phyloP scores from a whole-genome alignment of 1,140 invertebrate genomes.

The Zaprionus vittiger region DNA sequence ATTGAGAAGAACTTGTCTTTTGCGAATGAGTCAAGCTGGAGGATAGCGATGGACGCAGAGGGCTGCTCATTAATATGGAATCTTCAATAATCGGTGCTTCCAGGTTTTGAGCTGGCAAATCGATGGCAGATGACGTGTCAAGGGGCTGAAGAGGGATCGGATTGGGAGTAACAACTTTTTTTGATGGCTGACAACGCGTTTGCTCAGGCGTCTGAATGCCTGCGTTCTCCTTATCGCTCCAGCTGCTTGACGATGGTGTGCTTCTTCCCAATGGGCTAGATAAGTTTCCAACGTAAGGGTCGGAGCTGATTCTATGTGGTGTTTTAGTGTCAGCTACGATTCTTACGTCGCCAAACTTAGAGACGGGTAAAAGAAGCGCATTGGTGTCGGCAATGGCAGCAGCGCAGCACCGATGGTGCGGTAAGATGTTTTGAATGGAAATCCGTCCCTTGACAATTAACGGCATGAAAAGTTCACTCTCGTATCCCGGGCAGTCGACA shows the following conservation, averaged over 20 bases:
- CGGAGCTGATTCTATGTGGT: conserved; percentile 6
- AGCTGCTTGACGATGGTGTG: conserved; percentile 35
- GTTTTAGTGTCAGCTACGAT: neutral
- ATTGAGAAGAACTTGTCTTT: neutral
- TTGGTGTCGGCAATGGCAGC: conserved; percentile 22
- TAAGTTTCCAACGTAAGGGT: neutral
- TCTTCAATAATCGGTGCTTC: neutral
- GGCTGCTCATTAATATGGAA: neutral
- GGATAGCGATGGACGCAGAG: neutral
- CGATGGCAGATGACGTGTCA: neutral
- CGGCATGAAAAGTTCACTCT: conserved; percentile 72
- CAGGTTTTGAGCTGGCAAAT: neutral
- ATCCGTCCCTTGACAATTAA: conserved; percentile 68
- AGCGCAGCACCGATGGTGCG: conserved; percentile 62
- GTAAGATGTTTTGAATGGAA: conserved; percentile 69
- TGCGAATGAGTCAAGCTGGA: neutral
- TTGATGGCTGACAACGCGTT: conserved; percentile 19
- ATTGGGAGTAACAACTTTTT: neutral
- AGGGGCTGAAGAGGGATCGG: neutral
- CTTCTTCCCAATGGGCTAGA: conserved; percentile 51
- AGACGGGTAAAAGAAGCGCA: conserved; percentile 7
- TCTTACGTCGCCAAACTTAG: conserved; percentile 12
- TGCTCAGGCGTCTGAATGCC: conserved; percentile 44
- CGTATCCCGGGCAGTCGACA: conserved; percentile 58
- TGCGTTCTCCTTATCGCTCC: conserved; percentile 45